Conservation (phyloP, 2,888 invertebrate genomes). For the Eupithecia subfuscata region DNA sequence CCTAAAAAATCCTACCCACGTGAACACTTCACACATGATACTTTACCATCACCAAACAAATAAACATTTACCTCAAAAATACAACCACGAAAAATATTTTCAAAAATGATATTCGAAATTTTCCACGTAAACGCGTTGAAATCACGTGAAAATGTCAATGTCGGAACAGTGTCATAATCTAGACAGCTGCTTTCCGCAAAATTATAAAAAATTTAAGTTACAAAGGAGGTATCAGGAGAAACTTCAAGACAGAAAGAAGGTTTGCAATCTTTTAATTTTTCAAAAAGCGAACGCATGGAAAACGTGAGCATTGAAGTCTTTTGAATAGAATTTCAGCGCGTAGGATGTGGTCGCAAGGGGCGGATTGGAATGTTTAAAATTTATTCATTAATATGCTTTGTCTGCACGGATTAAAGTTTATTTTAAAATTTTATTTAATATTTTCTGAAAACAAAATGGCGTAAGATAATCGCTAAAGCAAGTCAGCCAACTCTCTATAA, state of each 20-base stretch:
- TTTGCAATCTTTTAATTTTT: conserved; percentile 12
- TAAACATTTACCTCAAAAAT: conserved; percentile 83
- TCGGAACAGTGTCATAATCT: conserved; percentile 43
- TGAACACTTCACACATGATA: conserved; percentile 79
- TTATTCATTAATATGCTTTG: not conserved
- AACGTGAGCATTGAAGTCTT: conserved; percentile 39
- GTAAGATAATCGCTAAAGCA: not conserved
- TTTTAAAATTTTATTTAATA: not conserved
- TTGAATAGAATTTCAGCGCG: conserved; percentile 26
- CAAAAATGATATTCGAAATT: conserved; percentile 79
- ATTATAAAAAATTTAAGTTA: conserved; percentile 32
- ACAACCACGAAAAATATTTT: conserved; percentile 78
- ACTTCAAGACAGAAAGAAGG: not conserved
- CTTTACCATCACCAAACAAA: conserved; percentile 75
- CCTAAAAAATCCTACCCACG: conserved; percentile 63
- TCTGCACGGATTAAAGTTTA: not conserved
- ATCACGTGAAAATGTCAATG: conserved; percentile 61
- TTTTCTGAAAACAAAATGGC: conserved; percentile 1
- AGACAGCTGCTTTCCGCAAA: conserved; percentile 43
- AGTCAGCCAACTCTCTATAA: not conserved
- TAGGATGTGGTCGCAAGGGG: conserved; percentile 14
- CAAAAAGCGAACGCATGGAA: conserved; percentile 33
- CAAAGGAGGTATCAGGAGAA: not conserved
- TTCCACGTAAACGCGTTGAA: conserved; percentile 69
- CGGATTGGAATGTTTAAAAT: conserved; percentile 1